Percentiles rank a stretch among this genome's conserved stretches.
These are phyloP conservation scores for Bradypodion ventrale DNA, from an alignment of 2,797 vertebrate genomes.

Conservation along the genomic window DNA sequence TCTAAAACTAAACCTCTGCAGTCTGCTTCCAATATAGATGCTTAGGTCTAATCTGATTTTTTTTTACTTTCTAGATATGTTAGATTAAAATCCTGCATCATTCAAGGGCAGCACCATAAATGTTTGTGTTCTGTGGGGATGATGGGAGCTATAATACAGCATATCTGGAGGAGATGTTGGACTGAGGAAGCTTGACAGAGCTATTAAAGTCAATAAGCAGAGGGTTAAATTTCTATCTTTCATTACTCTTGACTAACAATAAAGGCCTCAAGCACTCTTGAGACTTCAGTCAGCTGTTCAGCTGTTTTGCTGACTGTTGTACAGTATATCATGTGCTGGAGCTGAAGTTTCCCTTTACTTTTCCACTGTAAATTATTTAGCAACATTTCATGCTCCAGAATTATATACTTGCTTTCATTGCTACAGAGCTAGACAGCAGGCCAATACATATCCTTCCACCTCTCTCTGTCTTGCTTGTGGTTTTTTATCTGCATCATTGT, in stretches of 20 bases:
- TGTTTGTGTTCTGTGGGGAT: neutral
- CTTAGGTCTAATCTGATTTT: neutral
- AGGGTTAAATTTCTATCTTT: conserved; percentile 24
- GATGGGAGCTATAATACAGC: neutral
- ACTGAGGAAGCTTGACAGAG: neutral
- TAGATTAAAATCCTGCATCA: neutral
- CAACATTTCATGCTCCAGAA: neutral
- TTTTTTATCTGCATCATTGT: neutral
- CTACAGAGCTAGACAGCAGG: rapidly evolving
- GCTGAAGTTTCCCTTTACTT: neutral
- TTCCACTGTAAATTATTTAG: rapidly evolving
- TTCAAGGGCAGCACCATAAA: neutral
- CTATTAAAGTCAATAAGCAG: neutral
- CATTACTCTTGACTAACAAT: neutral
- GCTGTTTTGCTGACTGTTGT: neutral
- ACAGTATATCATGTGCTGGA: neutral
- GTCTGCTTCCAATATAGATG: neutral
- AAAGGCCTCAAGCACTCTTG: neutral
- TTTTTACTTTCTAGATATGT: neutral
- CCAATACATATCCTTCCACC: neutral
- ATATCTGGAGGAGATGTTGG: neutral
- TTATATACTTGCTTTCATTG: neutral
- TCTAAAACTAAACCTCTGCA: too few species aligned
- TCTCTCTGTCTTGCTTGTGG: neutral
- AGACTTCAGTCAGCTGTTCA: too few species aligned